Evolutionary conservation across 2,113 vertebrate species (phyloP).

Genomic region (Macrotus californicus): DNA sequence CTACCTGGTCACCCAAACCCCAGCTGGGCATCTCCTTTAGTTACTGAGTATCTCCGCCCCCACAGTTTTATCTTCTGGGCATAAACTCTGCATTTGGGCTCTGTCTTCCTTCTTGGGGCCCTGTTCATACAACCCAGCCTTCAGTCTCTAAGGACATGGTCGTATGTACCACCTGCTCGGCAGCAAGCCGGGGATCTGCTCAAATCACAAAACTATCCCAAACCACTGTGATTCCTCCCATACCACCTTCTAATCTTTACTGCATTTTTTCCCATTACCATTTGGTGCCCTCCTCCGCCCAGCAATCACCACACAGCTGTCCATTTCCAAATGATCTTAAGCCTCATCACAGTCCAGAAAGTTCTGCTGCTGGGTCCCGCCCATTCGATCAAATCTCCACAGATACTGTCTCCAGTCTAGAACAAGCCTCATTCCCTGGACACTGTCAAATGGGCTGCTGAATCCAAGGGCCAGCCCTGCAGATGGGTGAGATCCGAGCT

Average conservation of each 20-base stretch:
- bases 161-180: not conserved
- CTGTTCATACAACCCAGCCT: not conserved
- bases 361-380: not conserved
- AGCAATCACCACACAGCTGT: too few species aligned
- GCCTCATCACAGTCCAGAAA: not conserved
- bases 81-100: not conserved
- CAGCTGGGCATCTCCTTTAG: not conserved
- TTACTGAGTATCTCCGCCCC: not conserved
- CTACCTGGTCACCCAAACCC: not conserved
- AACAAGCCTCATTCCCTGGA: not conserved
- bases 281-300: too few species aligned
- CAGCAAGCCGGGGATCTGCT: not conserved
- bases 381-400: not conserved
- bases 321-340: not conserved
- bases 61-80: not conserved
- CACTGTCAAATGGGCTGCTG: not conserved
- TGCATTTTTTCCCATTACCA: too few species aligned
- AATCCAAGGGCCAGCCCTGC: not conserved
- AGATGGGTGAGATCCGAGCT: not conserved
- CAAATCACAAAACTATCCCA: not conserved
- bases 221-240: not conserved
- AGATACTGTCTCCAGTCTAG: not conserved
- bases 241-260: not conserved
- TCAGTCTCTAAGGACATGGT: not conserved
- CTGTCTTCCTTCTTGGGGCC: not conserved